These are phyloP conservation scores for Silurus meridionalis DNA, from an alignment of 2,113 vertebrate genomes.

Conservation along the genomic window DNA sequence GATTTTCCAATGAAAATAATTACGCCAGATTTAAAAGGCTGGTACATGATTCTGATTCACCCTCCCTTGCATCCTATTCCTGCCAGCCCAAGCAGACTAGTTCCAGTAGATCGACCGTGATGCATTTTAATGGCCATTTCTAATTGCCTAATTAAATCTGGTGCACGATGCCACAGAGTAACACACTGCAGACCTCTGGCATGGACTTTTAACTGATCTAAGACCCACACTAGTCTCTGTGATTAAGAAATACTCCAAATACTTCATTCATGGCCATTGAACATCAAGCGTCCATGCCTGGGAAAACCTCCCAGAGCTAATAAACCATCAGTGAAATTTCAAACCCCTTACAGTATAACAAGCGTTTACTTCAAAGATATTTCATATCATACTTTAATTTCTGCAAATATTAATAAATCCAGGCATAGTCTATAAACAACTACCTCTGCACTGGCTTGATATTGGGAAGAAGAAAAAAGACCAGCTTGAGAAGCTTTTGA, in stretches of 20 bases:
- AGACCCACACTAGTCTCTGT: background rate
- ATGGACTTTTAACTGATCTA: conserved; percentile 25
- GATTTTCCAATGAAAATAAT: conserved; percentile 1
- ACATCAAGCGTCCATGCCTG: background rate
- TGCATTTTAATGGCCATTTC: conserved; percentile 35
- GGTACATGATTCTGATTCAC: background rate
- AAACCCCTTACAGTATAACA: background rate
- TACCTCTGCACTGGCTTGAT: background rate
- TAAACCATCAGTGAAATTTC: conserved; percentile 6
- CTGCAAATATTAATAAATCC: background rate
- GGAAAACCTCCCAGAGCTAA: background rate
- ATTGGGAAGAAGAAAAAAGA: background rate
- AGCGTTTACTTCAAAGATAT: background rate
- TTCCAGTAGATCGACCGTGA: conserved; percentile 9
- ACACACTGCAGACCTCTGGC: conserved; percentile 35
- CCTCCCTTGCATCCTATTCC: background rate
- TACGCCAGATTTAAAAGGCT: background rate
- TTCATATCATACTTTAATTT: background rate
- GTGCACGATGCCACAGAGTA: background rate
- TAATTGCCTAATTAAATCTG: conserved; percentile 47
- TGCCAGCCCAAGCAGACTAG: background rate
- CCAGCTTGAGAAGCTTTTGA: background rate
- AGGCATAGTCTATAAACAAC: conserved; percentile 13
- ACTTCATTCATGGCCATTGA: background rate
- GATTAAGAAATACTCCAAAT: background rate